Percentiles rank a stretch among this genome's conserved stretches.
These are phyloP conservation scores for Meriones psammophilus DNA, from an alignment of 2,797 vertebrate species.

Conservation along the genomic window DNA sequence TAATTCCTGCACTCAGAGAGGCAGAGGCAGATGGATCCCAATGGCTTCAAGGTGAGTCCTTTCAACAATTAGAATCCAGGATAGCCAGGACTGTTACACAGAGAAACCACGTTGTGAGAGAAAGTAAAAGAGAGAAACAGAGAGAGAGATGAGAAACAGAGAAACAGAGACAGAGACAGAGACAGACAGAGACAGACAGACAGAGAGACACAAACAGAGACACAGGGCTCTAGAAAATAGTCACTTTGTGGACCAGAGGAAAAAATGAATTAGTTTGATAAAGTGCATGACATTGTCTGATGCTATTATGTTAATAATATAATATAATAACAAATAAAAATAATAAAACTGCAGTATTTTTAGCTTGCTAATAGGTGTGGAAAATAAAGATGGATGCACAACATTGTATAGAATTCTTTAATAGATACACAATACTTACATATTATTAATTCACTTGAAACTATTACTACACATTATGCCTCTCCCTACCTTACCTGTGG, in stretches of 20 bases:
- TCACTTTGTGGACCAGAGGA: not conserved
- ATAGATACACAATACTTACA: not conserved
- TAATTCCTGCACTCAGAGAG: no score
- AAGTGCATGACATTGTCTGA: not conserved
- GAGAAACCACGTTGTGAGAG: no score
- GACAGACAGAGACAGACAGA: no score
- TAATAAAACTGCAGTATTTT: not conserved
- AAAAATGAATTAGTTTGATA: not conserved
- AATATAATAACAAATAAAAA: not conserved
- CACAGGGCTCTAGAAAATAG: no score
- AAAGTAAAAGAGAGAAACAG: no score
- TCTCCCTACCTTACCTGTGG: not conserved
- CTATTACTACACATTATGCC: not conserved
- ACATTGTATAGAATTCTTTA: not conserved
- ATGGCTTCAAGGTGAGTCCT: no score
- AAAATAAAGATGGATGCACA: slow-evolving; percentile 26
- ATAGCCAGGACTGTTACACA: no score
- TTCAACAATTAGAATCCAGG: no score
- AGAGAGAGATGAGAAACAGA: no score
- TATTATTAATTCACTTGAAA: not conserved
- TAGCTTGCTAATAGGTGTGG: not conserved
- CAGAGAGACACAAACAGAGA: no score
- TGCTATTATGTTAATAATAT: not conserved
- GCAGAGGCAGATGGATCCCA: no score
- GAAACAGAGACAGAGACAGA: no score